Conservation (phyloP, 2,113 vertebrate genomes). For the Ariopsis seemanni region DNA sequence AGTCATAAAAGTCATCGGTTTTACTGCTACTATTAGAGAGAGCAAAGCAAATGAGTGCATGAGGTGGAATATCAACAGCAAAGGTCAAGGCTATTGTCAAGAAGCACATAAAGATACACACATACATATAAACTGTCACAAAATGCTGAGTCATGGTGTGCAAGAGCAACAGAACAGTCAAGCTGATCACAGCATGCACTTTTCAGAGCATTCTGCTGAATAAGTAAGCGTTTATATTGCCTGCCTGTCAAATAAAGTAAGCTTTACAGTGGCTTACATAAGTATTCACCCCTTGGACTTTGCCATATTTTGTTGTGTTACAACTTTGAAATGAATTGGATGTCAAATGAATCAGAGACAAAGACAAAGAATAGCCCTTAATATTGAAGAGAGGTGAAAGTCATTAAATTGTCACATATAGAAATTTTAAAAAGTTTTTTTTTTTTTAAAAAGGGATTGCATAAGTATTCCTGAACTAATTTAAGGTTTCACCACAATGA, state of each 20-base stretch:
- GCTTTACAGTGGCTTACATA: background rate
- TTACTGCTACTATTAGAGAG: slow-evolving; percentile 14
- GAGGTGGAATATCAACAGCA: background rate
- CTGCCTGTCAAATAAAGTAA: background rate
- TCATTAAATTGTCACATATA: too few species aligned
- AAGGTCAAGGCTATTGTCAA: slow-evolving; percentile 1
- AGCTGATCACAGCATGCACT: background rate
- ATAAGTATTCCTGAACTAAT: too few species aligned
- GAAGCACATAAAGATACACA: background rate
- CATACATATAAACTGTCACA: background rate
- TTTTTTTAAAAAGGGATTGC: too few species aligned
- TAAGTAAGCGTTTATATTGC: background rate
- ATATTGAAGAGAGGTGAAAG: background rate
- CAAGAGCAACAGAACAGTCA: background rate
- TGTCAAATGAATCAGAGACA: background rate
- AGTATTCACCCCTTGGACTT: background rate
- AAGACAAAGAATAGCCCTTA: background rate
- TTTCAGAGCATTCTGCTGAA: background rate
- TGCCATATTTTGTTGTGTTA: background rate
- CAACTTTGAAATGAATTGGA: background rate
- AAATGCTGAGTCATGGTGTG: slow-evolving; percentile 20
- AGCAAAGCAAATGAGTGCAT: background rate
- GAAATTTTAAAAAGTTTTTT: too few species aligned
- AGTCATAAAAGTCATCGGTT: slow-evolving; percentile 17
- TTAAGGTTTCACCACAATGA: too few species aligned